phyloP scores from a whole-genome alignment of 2,888 invertebrate genomes.

The Shargacucullia verbasci region DNA sequence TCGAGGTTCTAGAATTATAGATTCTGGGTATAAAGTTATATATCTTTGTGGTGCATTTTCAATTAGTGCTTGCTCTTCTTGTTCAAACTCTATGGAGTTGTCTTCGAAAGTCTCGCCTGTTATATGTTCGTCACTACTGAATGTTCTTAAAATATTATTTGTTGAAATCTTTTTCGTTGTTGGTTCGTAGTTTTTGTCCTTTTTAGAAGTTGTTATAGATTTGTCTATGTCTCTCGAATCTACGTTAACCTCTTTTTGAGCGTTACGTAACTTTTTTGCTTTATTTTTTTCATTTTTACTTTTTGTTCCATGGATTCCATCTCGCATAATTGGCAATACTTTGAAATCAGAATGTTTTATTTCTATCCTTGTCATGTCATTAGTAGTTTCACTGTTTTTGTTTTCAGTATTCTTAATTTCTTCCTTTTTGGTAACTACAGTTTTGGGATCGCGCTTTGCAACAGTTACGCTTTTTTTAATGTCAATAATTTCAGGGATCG shows the following conservation, averaged over 20 bases:
- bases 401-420: not conserved
- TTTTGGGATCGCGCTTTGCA: not conserved
- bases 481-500: too few relatives aligned
- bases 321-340: not conserved
- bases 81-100: slow-evolving; percentile 3
- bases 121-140: not conserved
- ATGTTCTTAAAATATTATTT: not conserved
- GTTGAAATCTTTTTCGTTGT: not conserved
- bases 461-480: not conserved
- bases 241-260: not conserved
- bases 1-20: too few relatives aligned
- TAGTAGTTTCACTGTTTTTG: too few relatives aligned
- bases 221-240: not conserved
- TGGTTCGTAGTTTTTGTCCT: not conserved
- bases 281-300: not conserved
- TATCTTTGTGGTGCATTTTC: not conserved
- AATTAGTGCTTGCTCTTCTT: not conserved
- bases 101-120: not conserved
- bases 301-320: not conserved
- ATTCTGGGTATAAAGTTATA: slow-evolving; percentile 1
- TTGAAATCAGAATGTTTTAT: not conserved
- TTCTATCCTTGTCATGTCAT: not conserved
- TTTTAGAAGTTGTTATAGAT: not conserved
- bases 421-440: not conserved
- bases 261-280: too few relatives aligned